Percentiles rank a stretch among this genome's conserved stretches.
Conservation (phyloP, 1,140 invertebrate species). For the Saccostrea glomerata region DNA sequence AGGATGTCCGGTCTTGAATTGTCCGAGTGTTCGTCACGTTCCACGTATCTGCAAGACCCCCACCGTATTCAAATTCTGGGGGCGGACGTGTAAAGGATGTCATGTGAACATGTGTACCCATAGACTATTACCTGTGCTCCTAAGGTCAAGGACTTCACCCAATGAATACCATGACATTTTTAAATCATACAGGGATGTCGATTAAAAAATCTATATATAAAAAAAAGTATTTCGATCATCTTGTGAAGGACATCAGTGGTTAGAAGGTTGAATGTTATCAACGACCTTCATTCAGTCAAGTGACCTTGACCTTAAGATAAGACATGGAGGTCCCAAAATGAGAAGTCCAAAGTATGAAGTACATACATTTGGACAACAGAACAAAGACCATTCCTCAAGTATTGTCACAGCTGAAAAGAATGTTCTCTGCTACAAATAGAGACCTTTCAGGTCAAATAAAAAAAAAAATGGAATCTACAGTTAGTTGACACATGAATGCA, state of each 20-base stretch:
- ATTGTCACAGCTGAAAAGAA: too few relatives aligned
- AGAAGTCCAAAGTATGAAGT: neutral
- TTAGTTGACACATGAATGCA: neutral
- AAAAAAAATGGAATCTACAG: too few relatives aligned
- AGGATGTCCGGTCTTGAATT: neutral
- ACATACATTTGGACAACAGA: too few relatives aligned
- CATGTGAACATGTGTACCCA: slow-evolving; percentile 5
- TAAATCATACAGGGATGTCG: neutral
- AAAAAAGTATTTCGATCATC: neutral
- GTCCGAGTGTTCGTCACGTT: neutral
- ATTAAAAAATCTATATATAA: neutral
- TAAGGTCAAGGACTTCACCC: slow-evolving; percentile 8
- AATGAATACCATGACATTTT: slow-evolving; percentile 5
- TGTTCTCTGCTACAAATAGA: too few relatives aligned
- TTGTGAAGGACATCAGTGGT: neutral
- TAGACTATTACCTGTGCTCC: neutral
- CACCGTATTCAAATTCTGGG: slow-evolving; percentile 4
- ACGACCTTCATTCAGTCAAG: neutral
- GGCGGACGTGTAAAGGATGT: neutral
- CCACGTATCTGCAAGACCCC: neutral
- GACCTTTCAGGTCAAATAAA: too few relatives aligned
- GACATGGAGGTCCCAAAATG: neutral
- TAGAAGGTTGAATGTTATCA: neutral
- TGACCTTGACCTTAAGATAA: neutral
- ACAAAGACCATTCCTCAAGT: too few relatives aligned